phyloP scores from a whole-genome alignment of 2,797 vertebrate species.

The Lagocephalus sceleratus region DNA sequence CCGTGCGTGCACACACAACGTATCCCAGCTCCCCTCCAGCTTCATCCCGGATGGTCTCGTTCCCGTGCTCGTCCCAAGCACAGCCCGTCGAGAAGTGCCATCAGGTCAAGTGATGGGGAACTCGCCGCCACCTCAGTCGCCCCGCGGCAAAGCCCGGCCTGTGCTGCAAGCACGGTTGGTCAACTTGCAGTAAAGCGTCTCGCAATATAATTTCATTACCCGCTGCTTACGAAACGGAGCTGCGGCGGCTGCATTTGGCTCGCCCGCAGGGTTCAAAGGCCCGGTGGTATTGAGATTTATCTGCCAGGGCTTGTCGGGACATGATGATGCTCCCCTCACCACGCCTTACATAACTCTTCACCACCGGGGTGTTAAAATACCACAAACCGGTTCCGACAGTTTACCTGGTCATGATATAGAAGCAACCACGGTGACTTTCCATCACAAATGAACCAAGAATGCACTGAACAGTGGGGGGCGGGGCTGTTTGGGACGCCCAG shows the following conservation, averaged over 20 bases:
- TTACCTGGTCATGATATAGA: not conserved
- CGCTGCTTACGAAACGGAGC: too few relatives aligned
- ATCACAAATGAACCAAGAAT: too few relatives aligned
- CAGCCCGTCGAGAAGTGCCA: too few relatives aligned
- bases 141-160: not conserved
- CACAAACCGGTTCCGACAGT: constrained; percentile 2
- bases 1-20: too few relatives aligned
- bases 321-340: constrained; percentile 5
- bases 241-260: too few relatives aligned
- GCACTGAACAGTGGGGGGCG: too few relatives aligned
- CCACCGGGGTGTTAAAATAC: constrained; percentile 13
- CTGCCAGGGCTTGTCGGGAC: constrained; percentile 23
- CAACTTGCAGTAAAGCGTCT: constrained; percentile 19
- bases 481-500: too few relatives aligned
- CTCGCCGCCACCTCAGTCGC: too few relatives aligned
- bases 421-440: not conserved
- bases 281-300: not conserved
- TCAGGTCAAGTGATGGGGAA: too few relatives aligned
- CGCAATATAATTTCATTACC: not conserved
- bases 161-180: constrained; percentile 20
- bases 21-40: too few relatives aligned
- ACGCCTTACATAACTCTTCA: constrained; percentile 35
- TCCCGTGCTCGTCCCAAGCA: too few relatives aligned
- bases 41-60: too few relatives aligned
- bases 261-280: not conserved